Evolutionary conservation across 2,888 invertebrate genomes (phyloP).

Genomic region (Thymelicus sylvestris): DNA sequence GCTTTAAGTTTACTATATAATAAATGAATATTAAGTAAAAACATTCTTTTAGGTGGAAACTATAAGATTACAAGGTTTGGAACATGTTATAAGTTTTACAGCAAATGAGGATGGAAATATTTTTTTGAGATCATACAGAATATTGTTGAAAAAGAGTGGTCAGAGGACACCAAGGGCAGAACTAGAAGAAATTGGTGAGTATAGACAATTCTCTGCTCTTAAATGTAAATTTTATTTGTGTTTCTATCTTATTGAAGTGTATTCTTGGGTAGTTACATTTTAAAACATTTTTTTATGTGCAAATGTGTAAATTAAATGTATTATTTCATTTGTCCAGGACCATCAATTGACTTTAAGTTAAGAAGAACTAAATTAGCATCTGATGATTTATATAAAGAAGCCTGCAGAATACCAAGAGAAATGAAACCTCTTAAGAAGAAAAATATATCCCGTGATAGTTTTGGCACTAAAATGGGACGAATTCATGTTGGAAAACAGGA

Average conservation of each 20-base stretch:
- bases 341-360: slow-evolving; percentile 93
- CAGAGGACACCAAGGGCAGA: slow-evolving; percentile 95
- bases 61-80: slow-evolving; percentile 95
- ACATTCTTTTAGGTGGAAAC: slow-evolving; percentile 85
- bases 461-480: slow-evolving; percentile 95
- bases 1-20: too few relatives aligned
- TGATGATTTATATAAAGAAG: slow-evolving; percentile 93
- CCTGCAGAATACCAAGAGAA: slow-evolving; percentile 92
- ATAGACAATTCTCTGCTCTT: not conserved
- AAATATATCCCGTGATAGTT: slow-evolving; percentile 93
- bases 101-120: slow-evolving; percentile 91
- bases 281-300: too few relatives aligned
- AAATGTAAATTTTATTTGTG: too few relatives aligned
- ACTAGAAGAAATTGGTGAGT: slow-evolving; percentile 93
- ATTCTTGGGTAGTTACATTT: too few relatives aligned
- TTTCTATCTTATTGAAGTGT: too few relatives aligned
- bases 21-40: not conserved
- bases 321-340: slow-evolving; percentile 84
- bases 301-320: not conserved
- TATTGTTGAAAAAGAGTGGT: slow-evolving; percentile 95
- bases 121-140: slow-evolving; percentile 91
- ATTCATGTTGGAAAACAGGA: slow-evolving; percentile 97
- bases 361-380: slow-evolving; percentile 95
- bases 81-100: slow-evolving; percentile 96
- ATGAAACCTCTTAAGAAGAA: slow-evolving; percentile 93